Conservation (phyloP, 2,888 invertebrate species). For the Ennomos erosarius region DNA sequence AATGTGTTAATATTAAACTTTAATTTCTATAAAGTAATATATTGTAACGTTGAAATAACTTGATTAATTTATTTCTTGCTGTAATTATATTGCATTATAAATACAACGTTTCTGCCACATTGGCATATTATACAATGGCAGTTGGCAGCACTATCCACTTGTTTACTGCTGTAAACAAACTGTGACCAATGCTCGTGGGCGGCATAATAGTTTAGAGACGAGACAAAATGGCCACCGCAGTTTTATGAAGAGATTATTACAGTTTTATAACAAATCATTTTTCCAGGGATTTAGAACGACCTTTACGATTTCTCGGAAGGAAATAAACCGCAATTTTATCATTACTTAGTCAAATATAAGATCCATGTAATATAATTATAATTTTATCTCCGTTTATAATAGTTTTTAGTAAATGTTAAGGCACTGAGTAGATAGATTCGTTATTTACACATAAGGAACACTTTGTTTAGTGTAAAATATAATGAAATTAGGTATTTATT, state of each 20-base stretch:
- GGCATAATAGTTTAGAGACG: conserved; percentile 58
- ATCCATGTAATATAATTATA: too few relatives aligned
- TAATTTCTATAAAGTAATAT: too few relatives aligned
- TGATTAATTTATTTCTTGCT: too few relatives aligned
- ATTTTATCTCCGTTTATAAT: too few relatives aligned
- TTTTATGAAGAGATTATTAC: conserved; percentile 52
- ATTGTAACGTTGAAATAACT: too few relatives aligned
- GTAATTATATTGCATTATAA: too few relatives aligned
- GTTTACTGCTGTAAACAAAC: conserved; percentile 18
- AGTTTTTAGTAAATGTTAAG: too few relatives aligned
- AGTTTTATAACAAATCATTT: conserved; percentile 38
- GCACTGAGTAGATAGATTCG: too few relatives aligned
- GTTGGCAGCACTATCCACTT: conserved; percentile 20
- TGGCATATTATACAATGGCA: neutral
- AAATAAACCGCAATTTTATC: neutral
- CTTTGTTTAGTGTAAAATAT: conserved; percentile 59
- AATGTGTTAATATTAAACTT: too few relatives aligned
- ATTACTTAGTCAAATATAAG: too few relatives aligned
- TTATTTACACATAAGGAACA: conserved; percentile 36
- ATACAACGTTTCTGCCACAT: too few relatives aligned
- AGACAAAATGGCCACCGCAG: conserved; percentile 63
- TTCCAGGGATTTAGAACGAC: conserved; percentile 28
- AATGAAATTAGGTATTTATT: conserved; percentile 50
- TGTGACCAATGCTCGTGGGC: conserved; percentile 54
- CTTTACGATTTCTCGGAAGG: conserved; percentile 17